These are phyloP conservation scores for Eupithecia subfuscata DNA, from an alignment of 2,888 invertebrate genomes.

Conservation along the genomic window DNA sequence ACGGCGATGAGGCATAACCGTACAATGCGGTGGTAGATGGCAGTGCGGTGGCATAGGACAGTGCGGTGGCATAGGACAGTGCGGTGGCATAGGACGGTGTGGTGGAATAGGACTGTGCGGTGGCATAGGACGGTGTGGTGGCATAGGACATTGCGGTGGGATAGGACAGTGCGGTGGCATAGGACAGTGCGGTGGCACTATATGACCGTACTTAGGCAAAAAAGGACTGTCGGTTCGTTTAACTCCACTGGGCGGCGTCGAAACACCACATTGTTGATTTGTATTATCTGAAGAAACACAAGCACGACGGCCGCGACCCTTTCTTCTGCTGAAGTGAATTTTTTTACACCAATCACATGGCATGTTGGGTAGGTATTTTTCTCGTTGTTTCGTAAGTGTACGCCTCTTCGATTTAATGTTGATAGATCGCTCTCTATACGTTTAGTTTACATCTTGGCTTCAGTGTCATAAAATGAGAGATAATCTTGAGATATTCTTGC, in stretches of 20 bases:
- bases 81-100: not conserved
- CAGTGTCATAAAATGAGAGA: not conserved
- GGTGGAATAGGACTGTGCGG: not conserved
- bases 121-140: not conserved
- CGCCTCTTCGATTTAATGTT: not conserved
- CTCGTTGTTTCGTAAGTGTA: not conserved
- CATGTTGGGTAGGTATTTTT: not conserved
- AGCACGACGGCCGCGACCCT: not conserved
- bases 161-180: not conserved
- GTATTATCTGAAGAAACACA: not conserved
- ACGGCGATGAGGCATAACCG: not conserved
- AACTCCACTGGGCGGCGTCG: not conserved
- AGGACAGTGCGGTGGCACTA: not conserved
- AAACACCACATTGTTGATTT: not conserved
- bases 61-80: not conserved
- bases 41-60: not conserved
- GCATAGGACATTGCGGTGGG: not conserved
- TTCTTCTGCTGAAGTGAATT: not conserved
- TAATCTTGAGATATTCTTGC: not conserved
- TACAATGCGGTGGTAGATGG: not conserved
- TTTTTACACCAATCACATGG: not conserved
- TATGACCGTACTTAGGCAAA: not conserved
- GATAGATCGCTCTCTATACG: not conserved
- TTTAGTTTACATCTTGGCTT: not conserved
- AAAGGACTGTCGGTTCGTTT: not conserved